These are phyloP conservation scores for Pocillopora meandrina DNA, from an alignment of 92 coral and sea anemone genomes.

Conservation along the genomic window DNA sequence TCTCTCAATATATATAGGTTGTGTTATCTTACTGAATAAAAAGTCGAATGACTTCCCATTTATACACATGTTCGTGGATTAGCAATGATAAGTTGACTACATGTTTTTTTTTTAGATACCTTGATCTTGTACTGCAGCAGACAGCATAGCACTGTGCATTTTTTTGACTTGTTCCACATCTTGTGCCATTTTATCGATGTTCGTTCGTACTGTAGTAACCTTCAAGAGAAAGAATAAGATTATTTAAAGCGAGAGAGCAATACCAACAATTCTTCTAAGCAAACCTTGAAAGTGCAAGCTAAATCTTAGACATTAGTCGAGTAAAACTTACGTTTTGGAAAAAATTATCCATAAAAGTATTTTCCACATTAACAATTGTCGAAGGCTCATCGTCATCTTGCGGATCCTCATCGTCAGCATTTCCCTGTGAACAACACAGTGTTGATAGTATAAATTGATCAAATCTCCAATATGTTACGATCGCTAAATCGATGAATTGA, in stretches of 20 bases:
- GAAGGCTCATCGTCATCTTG: slow-evolving; percentile 63
- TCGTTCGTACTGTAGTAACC: slow-evolving; percentile 85
- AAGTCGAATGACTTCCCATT: too few relatives aligned
- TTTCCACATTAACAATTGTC: slow-evolving; percentile 53
- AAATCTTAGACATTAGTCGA: neutral
- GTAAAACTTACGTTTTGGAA: slow-evolving; percentile 64
- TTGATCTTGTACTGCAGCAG: slow-evolving; percentile 91
- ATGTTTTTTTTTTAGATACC: slow-evolving; percentile 46
- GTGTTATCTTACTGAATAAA: too few relatives aligned
- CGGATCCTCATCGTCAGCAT: slow-evolving; percentile 58
- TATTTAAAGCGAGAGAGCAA: neutral
- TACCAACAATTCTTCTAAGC: neutral
- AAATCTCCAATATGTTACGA: slow-evolving; percentile 8
- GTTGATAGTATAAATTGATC: slow-evolving; percentile 20
- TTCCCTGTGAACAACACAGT: slow-evolving; percentile 30
- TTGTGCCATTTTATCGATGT: slow-evolving; percentile 80
- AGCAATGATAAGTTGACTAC: too few relatives aligned
- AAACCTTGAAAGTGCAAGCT: slow-evolving; percentile 5
- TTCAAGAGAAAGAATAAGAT: slow-evolving; percentile 27
- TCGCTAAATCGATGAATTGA: neutral
- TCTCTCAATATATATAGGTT: too few relatives aligned
- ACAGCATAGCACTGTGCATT: slow-evolving; percentile 86
- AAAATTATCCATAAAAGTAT: slow-evolving; percentile 73
- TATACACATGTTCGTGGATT: neutral
- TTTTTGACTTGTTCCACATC: slow-evolving; percentile 93